Evolutionary conservation across 2,797 vertebrate species (phyloP), one percentile per base, ranked within the genome.

Genomic region (Galaxias olidus): DNA sequence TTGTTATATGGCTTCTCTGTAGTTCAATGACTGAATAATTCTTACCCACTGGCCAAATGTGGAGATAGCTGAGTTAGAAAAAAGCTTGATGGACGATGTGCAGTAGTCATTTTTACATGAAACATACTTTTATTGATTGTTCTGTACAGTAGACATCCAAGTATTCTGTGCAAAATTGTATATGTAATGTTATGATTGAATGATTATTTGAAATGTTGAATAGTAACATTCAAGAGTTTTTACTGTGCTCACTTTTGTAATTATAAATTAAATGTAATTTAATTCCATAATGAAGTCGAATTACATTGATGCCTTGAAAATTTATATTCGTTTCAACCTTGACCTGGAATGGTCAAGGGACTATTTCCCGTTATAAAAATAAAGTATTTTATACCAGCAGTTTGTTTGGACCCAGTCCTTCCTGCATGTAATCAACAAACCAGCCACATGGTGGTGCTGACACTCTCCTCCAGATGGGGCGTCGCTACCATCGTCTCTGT

Each of bases 381-480:
- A 59, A 59, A 59, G 42, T 20, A 18, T 52, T 52, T 52, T 17
- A 19, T 18, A 19, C 17, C 11, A 2, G 18, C 20, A 19, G 10
- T 53, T 12, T 19, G 9, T 42, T 42, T 40, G 14, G 10, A 13
- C 30, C n/a, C 13, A 49, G 12, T 42, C 40, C 4, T 50, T 11
- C 11, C 17, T 40, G 4, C 4, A 8, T 76, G 74, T 71, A 47
- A 30, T 58, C 63, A 17, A 10, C 30, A 6, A 1, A 57, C 4
- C 69, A 44, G 12, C 80, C 87, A 88, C 83, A 79, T 0, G 4
- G 72, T 65, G 79, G 77, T 9, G 77, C 73, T 77, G 17, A 42
- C 47, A 9, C 61, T 66, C 69, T 73, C 12, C 63, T 49, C 8
- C n/a, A 46, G 2, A 6, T 55, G 5, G 11, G 6, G 4, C 17